Percentiles rank a stretch among this genome's conserved stretches.
phyloP scores from a whole-genome alignment of 2,888 invertebrate genomes.

The Penaeus monodon region DNA sequence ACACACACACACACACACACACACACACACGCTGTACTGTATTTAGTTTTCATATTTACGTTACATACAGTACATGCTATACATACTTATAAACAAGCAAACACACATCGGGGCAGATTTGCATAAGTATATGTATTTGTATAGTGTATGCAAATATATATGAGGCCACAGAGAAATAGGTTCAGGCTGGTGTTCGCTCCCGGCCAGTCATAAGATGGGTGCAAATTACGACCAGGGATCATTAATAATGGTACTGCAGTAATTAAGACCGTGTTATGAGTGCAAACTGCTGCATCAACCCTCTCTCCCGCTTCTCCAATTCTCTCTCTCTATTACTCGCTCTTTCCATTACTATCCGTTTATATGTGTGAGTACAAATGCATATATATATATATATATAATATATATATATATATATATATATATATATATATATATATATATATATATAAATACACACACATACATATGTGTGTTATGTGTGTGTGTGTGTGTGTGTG shows the following conservation, averaged over 20 bases:
- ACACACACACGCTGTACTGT: too few species aligned
- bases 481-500: neutral
- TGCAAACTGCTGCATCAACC: slow-evolving; percentile 56
- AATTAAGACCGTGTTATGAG: slow-evolving; percentile 59
- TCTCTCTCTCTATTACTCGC: too few species aligned
- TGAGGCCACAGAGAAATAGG: slow-evolving; percentile 34
- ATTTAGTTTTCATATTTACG: too few species aligned
- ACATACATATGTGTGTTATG: slow-evolving; percentile 12
- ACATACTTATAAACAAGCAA: slow-evolving; percentile 13
- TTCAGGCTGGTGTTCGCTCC: neutral
- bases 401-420: slow-evolving; percentile 15
- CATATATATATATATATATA: neutral
- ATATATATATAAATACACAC: slow-evolving; percentile 21
- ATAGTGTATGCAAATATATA: slow-evolving; percentile 42
- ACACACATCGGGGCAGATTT: slow-evolving; percentile 30
- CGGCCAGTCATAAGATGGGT: slow-evolving; percentile 25
- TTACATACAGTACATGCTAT: too few species aligned
- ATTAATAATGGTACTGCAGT: slow-evolving; percentile 61
- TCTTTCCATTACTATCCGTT: too few species aligned
- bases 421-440: slow-evolving; percentile 7
- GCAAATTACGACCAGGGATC: slow-evolving; percentile 49
- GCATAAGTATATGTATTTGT: slow-evolving; percentile 42
- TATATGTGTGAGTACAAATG: neutral
- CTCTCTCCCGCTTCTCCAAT: slow-evolving; percentile 10
- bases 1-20: too few species aligned